These are phyloP conservation scores for Pararge aegeria DNA, from an alignment of 1,140 invertebrate genomes.

Conservation along the genomic window DNA sequence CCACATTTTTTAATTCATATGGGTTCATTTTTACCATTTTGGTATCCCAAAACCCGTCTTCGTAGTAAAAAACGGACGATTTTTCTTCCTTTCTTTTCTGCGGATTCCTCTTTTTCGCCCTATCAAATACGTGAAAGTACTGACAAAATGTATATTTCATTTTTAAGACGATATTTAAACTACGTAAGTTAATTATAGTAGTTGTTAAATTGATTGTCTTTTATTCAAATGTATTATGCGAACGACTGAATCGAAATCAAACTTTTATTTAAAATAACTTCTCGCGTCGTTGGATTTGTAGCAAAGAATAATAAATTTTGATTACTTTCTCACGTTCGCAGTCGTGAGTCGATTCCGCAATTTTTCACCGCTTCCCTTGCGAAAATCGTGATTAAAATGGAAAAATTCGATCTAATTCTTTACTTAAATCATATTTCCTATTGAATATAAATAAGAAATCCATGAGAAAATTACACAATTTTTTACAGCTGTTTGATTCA, in stretches of 20 bases:
- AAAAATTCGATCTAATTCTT: conserved; percentile 43
- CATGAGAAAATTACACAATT: conserved; percentile 5
- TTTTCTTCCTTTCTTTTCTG: too few species aligned
- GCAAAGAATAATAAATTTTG: conserved; percentile 74
- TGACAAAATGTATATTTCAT: too few species aligned
- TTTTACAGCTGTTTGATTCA: conserved; percentile 3
- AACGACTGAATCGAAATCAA: conserved; percentile 45
- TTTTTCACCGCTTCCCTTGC: conserved; percentile 52
- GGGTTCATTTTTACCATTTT: too few species aligned
- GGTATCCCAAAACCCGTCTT: too few species aligned
- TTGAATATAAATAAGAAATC: conserved; percentile 22
- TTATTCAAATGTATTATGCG: conserved; percentile 30
- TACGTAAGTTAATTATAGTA: too few species aligned
- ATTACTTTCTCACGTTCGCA: conserved; percentile 72
- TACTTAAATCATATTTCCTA: conserved; percentile 30
- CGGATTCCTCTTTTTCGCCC: too few species aligned
- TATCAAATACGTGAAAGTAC: too few species aligned
- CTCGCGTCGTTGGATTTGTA: conserved; percentile 58
- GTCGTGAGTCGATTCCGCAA: conserved; percentile 70
- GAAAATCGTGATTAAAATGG: conserved; percentile 61
- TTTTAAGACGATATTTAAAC: too few species aligned
- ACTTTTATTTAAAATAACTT: conserved; percentile 51
- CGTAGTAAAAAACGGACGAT: too few species aligned
- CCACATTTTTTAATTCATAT: too few species aligned
- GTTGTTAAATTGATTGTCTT: too few species aligned